Evolutionary conservation across 2,888 invertebrate genomes (phyloP).

Genomic region (Drosophila bunnanda): DNA sequence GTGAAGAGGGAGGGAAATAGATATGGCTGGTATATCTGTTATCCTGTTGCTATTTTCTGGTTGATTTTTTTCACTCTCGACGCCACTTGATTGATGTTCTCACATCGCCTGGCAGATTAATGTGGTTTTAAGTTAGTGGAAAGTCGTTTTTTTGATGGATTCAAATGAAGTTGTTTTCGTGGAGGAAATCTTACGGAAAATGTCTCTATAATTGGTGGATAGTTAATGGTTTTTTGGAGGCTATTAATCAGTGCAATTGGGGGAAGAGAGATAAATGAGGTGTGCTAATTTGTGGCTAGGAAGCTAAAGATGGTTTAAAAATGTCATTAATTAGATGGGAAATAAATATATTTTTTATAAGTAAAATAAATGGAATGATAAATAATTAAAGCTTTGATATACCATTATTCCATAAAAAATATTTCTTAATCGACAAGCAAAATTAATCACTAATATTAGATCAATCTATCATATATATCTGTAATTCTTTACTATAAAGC

Average conservation of each 20-base stretch:
- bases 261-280: background rate
- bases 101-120: constrained; percentile 66
- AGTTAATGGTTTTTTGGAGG: background rate
- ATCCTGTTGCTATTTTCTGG: constrained; percentile 47
- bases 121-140: constrained; percentile 75
- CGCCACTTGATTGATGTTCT: constrained; percentile 67
- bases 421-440: too few species aligned
- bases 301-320: background rate
- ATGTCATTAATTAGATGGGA: background rate
- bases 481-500: too few species aligned
- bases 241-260: constrained; percentile 43
- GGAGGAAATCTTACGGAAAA: constrained; percentile 47
- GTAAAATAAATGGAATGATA: background rate
- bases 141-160: constrained; percentile 45
- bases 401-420: too few species aligned
- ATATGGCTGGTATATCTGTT: constrained; percentile 16
- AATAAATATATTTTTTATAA: background rate
- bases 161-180: constrained; percentile 46
- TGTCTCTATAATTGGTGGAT: constrained; percentile 22
- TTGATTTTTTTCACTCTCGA: constrained; percentile 11
- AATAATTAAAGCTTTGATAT: background rate
- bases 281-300: background rate
- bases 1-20: constrained; percentile 30
- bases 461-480: too few species aligned
- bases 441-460: too few species aligned